Conservation (phyloP, 2,888 invertebrate species). For the Eledona agricola region DNA sequence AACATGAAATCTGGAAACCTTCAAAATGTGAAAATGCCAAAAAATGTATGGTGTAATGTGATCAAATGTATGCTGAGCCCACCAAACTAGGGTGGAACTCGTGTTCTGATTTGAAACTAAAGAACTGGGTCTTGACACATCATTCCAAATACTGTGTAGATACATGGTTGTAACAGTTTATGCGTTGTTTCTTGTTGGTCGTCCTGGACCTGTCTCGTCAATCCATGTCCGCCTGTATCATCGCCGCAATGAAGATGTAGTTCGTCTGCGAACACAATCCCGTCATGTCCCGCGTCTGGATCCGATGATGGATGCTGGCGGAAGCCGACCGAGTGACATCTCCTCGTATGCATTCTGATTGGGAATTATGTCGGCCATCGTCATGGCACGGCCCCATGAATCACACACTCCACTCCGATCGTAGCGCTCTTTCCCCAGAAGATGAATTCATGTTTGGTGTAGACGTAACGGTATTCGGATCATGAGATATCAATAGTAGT, state of each 20-base stretch:
- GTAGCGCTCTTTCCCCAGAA: constrained; percentile 35
- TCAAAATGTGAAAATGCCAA: too few relatives aligned
- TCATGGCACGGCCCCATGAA: constrained; percentile 47
- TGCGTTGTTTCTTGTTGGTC: constrained; percentile 4
- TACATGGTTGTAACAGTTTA: not conserved
- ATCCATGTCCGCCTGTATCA: constrained; percentile 27
- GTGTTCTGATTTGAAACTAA: too few relatives aligned
- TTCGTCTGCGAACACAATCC: constrained; percentile 13
- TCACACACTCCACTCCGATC: constrained; percentile 47
- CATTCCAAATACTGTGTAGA: too few relatives aligned
- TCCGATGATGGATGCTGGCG: constrained; percentile 24
- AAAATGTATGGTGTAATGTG: too few relatives aligned
- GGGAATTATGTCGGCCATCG: constrained; percentile 44
- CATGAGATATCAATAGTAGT: constrained; percentile 53
- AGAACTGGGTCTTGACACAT: too few relatives aligned
- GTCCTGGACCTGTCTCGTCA: constrained; percentile 20
- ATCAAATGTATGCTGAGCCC: too few relatives aligned
- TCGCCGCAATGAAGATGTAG: constrained; percentile 33
- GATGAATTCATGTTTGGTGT: constrained; percentile 51
- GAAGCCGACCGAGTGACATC: constrained; percentile 27
- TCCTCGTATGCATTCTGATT: constrained; percentile 46
- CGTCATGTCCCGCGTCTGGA: constrained; percentile 16
- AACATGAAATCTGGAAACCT: too few relatives aligned
- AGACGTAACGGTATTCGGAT: constrained; percentile 54
- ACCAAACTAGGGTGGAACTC: too few relatives aligned